Percentiles rank a stretch among this genome's conserved stretches.
phyloP scores from a whole-genome alignment of 2,113 vertebrate species.

The Butastur rufipennis region DNA sequence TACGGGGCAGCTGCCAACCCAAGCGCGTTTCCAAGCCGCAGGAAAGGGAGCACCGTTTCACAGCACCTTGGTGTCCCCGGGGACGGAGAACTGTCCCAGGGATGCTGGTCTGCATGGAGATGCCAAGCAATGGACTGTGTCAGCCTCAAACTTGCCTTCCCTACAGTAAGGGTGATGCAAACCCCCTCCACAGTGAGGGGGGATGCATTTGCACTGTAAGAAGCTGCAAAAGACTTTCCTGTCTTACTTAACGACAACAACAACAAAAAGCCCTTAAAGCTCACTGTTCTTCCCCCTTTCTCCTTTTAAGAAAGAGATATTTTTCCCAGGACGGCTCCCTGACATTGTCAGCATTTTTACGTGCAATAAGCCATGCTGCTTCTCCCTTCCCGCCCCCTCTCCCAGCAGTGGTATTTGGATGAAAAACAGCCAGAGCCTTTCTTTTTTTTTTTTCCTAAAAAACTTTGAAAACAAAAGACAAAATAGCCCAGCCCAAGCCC shows the following conservation, averaged over 20 bases:
- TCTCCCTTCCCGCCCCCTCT: background rate
- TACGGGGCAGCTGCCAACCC: background rate
- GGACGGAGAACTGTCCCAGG: background rate
- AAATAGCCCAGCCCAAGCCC: background rate
- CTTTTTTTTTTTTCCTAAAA: background rate
- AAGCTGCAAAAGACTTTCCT: background rate
- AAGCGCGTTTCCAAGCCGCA: background rate
- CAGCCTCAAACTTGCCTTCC: background rate
- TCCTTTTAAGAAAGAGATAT: background rate
- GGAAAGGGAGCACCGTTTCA: background rate
- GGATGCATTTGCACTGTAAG: background rate
- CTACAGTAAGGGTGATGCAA: background rate
- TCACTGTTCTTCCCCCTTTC: background rate
- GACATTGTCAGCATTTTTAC: background rate
- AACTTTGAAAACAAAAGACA: constrained; percentile 19
- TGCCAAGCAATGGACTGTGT: background rate
- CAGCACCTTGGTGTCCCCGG: fast-evolving
- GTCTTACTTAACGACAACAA: background rate
- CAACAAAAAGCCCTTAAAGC: background rate
- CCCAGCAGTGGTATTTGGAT: background rate
- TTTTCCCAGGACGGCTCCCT: background rate
- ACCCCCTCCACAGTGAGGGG: background rate
- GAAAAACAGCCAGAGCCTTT: background rate
- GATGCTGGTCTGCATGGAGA: background rate
- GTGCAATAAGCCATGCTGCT: background rate